Base-by-base conservation (phyloP, 1,140 invertebrate genomes). In the Micrasema minimum region DNA sequence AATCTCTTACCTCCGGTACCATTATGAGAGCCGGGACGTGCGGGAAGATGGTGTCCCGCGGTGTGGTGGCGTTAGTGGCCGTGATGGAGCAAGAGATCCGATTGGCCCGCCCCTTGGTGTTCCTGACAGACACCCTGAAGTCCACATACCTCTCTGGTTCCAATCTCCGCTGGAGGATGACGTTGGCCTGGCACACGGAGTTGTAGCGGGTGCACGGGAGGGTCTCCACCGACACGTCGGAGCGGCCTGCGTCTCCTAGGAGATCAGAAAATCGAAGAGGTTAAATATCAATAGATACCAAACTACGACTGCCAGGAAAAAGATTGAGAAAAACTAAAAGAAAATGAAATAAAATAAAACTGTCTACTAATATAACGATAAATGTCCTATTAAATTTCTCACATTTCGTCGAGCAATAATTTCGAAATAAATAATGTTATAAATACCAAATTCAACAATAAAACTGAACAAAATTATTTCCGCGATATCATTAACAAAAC, bases 101-200 rank as follows among this genome's bases (percentile, higher is more conserved):
- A 69, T 90, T 90, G 74, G 87, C 89, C 72, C 92, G 88, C 43
- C 93, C 92, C 78, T 89, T 90, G 57, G 92, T 91, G 82, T 94
- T 92, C 70, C 87, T 85, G 26, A 93, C 92, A 31, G 89, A 89
- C 51, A 95, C 88, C 66, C 86, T 82, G 81, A 94, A 93, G 82
- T 95, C 92, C 80, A 94, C 93, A 76, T 92, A 90, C 57, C 92
- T 87, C 7, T 91, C 92, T 1, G 90, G 86, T 78, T 92, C 90
- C 71, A 95, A 80, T 43, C 89, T 84, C 72, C 89, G 87, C 66
- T 89, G 89, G 61, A 95, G 83, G 57, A 93, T 88, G 55, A 95
- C 90, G 79, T 95, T 94, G 11, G 93, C 93, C 79, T 93, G 91
- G 80, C 92, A 94, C 64, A 92, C 89, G 20, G 92, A 92, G 82